Base-by-base conservation (phyloP, 2,888 invertebrate species). In the Ethmia dodecea region DNA sequence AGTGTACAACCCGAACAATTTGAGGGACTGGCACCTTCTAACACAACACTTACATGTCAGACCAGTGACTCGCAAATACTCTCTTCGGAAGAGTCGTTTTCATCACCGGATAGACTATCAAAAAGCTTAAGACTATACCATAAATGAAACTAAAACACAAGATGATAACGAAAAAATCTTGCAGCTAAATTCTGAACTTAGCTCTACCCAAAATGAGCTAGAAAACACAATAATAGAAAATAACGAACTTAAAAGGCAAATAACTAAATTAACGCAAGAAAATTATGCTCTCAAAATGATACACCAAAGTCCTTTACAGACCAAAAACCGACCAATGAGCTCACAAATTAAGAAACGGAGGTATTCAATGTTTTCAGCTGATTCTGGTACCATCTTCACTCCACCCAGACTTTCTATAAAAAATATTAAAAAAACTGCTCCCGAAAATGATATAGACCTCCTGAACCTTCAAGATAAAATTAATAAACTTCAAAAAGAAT, bases 221-320 rank as follows among this genome's bases (percentile, higher is more conserved):
- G 32, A 37, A 28, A 28, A 32, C 18, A 31, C 20, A 15, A 28
- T 32, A 4, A n/a, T 28, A 14, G 37, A 32, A 24, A 37, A 37
- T 28, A 37, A 32, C 11, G 31, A 32, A 5, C 31, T 37, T 5
- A 37, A 37, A 15, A 32, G 37, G 14, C 14, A 14, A 14, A 28
- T 32, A 11, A 13, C 22, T 26, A 37, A 32, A 24, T n/a, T 37
- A 2, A 14, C 31, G 8, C 15, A 16, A 13, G 35, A 30, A 35
- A 35, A 16, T 10, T 13, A 30, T 12, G 12, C 13, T 20, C 20
- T 33, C 3, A 33, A 33, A 12, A 33, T 28, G 16, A 20, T 33
- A 20, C 18, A 5, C 18, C 18, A 18, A 18, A 18, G 8, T 8
- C 18, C 4, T 4, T 8, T 5, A 8, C 18, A 18, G 18, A 8